Base-by-base conservation (phyloP, 1,140 invertebrate species). In the Aphaenogaster floridana region DNA sequence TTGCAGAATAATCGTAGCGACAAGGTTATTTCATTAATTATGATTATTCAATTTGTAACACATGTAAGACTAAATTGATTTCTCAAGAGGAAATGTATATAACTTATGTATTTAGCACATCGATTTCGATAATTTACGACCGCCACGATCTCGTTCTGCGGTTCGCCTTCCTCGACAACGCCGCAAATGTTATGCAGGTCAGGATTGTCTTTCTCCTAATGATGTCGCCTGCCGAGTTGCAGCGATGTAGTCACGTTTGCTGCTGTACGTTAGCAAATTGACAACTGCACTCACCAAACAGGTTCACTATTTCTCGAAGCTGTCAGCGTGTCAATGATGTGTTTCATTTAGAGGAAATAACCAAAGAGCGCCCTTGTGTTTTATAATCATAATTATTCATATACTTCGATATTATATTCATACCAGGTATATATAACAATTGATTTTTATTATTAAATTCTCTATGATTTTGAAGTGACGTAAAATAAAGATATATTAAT, bases 191-290 rank as follows among this genome's bases (percentile, higher is more conserved):
- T 86, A 68, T 66, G 84, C 84, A 50, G 76, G 76, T 86, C 74
- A 80, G 61, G 21, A 80, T 66, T 68, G 76, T 86, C 76, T 86
- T 66, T 80, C 48, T 80, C 3, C 15, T 86, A 86, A 86, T 63
- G 72, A 85, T 66, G 74, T 86, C 74, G 76, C 42, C 17, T 45
- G 21, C 21, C 28, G 13, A 17, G n/a, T 59, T 83, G 68, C 52
- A 59, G 13, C 28, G 50, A 74, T 54, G 42, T 34, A 59, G 48
- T 81, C 50, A 81, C 76, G 28, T 79, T 79, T 48, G 28, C 42
- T 48, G 54, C 50, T 71, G 36, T 59, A 8, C 36, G 34, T 80
- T 76, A 74, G 5, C 17, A 63, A 50, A 74, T 21, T 72, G 15
- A 13, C 68, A 83, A 34, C 50, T 59, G 28, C 5, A 63, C 13